phyloP scores from a whole-genome alignment of 2,888 invertebrate genomes.

The Cheilosia soror region DNA sequence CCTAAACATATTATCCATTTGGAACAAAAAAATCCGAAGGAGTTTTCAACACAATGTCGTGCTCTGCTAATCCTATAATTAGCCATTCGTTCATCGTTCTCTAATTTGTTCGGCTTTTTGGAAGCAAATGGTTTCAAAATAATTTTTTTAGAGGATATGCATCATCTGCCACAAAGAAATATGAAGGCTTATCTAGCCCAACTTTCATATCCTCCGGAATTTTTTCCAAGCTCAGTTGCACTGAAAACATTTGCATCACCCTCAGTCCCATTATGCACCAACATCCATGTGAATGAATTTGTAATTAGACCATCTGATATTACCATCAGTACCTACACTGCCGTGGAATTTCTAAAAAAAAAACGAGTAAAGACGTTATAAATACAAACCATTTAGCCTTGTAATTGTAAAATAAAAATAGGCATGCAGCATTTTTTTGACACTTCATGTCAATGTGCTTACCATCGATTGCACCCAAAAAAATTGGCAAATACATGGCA shows the following conservation, averaged over 20 bases:
- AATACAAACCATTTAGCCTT: neutral
- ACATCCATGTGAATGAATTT: neutral
- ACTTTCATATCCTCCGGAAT: neutral
- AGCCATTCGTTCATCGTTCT: neutral
- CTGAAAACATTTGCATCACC: neutral
- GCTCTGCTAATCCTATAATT: neutral
- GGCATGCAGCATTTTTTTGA: neutral
- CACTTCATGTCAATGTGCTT: slow-evolving; percentile 14
- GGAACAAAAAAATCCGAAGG: too few relatives aligned
- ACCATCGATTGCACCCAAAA: neutral
- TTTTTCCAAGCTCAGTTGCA: neutral
- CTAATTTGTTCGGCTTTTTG: neutral
- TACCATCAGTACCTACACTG: slow-evolving; percentile 1
- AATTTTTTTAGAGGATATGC: neutral
- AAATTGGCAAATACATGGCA: too few relatives aligned
- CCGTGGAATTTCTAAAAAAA: slow-evolving; percentile 8
- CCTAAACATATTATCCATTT: too few relatives aligned
- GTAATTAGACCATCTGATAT: neutral
- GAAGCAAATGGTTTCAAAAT: neutral
- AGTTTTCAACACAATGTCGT: neutral
- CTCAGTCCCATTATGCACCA: slow-evolving; percentile 5
- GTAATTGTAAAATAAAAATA: slow-evolving; percentile 12
- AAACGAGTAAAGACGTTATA: too few relatives aligned
- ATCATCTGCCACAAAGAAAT: neutral
- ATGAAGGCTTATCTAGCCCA: neutral